Conservation (phyloP, 2,888 invertebrate genomes). For the Chirona hameri region DNA sequence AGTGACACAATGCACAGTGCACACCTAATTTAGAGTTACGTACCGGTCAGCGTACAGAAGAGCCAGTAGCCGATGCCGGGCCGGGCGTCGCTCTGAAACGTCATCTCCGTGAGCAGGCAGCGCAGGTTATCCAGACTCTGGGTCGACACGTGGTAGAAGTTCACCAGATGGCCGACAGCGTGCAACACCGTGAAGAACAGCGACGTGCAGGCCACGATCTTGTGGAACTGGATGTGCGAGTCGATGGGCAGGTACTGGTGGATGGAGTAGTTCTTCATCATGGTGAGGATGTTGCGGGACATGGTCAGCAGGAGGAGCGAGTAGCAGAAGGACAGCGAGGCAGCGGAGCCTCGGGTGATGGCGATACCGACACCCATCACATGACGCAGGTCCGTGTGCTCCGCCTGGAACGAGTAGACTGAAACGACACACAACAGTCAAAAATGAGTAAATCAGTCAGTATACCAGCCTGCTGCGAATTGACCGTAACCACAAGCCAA, state of each 20-base stretch:
- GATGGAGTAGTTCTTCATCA: slow-evolving; percentile 86
- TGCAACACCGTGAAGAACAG: slow-evolving; percentile 88
- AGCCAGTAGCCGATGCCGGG: slow-evolving; percentile 94
- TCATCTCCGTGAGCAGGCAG: slow-evolving; percentile 88
- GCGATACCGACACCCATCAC: slow-evolving; percentile 98
- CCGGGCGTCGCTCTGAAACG: slow-evolving; percentile 88
- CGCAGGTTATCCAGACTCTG: slow-evolving; percentile 88
- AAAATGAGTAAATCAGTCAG: no score
- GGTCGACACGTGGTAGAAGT: slow-evolving; percentile 95
- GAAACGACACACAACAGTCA: neutral
- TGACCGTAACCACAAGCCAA: no score
- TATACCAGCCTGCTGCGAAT: neutral
- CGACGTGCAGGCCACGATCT: slow-evolving; percentile 92
- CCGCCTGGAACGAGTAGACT: slow-evolving; percentile 95
- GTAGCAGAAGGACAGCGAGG: slow-evolving; percentile 90
- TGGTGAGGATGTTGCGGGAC: slow-evolving; percentile 87
- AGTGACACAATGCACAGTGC: no score
- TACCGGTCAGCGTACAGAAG: slow-evolving; percentile 89
- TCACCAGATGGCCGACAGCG: slow-evolving; percentile 90
- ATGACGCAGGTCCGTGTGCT: slow-evolving; percentile 88
- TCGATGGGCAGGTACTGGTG: slow-evolving; percentile 92
- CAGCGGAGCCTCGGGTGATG: slow-evolving; percentile 89
- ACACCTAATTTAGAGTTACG: slow-evolving; percentile 42
- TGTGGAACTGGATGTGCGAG: slow-evolving; percentile 91
- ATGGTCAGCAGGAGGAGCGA: slow-evolving; percentile 84